Evolutionary conservation across 2,888 invertebrate species (phyloP), one percentile per base, ranked within the genome.

Genomic region (Ectobius pallidus): DNA sequence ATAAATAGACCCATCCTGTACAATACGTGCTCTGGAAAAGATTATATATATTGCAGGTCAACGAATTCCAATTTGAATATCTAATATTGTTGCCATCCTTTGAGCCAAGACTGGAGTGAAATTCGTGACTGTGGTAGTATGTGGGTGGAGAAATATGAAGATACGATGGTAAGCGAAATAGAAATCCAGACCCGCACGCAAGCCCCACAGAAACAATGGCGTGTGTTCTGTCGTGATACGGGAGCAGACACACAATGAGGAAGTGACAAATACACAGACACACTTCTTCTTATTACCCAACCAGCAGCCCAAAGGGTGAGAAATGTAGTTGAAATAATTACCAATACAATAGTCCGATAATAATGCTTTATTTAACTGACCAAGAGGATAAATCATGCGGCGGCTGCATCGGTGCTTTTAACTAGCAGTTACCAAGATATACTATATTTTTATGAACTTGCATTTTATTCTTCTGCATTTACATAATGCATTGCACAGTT

Each of bases 51-150:
- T 58, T 58, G 30, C 30, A 58, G 30, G 58, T 30, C 58, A 58
- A 32, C 58, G 32, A 58, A 58, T 58, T 30, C 32, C 32, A 58
- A 58, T 58, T 30, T 58, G 58, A 58, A 58, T 58, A 58, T 16
- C 14, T 58, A 58, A 58, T 58, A 32, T 58, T 58, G 27, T 32
- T 32, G 1, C 16, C 2, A 32, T 58, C 58, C 2, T 30, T n/a
- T 30, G 1, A 58, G 30, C 18, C 30, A 58, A 32, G 30, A 58
- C 30, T 58, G n/a, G 11, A n/a, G 46, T 0, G n/a, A 4, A 4
- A 30, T 9, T 16, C 58, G 32, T 58, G 30, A 58, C 32, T 14
- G 6, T 11, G 7, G 7, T 34, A 11, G n/a, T 30, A 30, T 4
- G 58, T 58, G 30, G 58, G 58, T 25, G 58, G 30, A 58, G 32